A percentile compares a stretch with the other conserved stretches of the same genome.
These are phyloP conservation scores for Ecliptopera silaceata DNA, from an alignment of 2,888 invertebrate genomes.

Conservation along the genomic window DNA sequence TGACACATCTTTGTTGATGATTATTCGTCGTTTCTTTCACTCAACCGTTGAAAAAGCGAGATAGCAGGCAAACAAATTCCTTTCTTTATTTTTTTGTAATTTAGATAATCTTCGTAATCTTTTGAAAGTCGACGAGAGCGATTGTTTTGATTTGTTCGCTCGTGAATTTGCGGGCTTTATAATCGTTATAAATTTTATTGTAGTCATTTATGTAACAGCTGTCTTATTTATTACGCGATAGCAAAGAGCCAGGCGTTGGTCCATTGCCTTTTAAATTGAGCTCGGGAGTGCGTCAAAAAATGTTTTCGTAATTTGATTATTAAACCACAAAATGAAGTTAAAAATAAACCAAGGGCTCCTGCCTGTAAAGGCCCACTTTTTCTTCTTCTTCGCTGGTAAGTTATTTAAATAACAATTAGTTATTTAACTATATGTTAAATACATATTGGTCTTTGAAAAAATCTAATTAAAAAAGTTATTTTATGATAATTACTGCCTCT, in stretches of 20 bases:
- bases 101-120: no score
- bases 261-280: constrained; percentile 2
- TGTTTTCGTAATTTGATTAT: neutral
- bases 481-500: no score
- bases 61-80: constrained; percentile 16
- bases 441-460: no score
- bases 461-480: no score
- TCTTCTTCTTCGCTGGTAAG: constrained; percentile 94
- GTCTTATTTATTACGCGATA: constrained; percentile 7
- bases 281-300: neutral
- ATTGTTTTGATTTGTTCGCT: constrained; percentile 1
- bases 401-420: constrained; percentile 25
- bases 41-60: neutral
- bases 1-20: constrained; percentile 9
- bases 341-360: constrained; percentile 87
- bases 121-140: neutral
- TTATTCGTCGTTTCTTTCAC: constrained; percentile 6
- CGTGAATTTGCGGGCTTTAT: no score
- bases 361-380: constrained; percentile 93
- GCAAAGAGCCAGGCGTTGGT: constrained; percentile 6
- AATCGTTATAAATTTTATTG: no score
- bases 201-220: no score
- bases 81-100: no score
- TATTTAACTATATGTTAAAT: no score
- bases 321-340: constrained; percentile 66